These are phyloP conservation scores for Zhuqinia jingwanae DNA, from an alignment of 2,888 invertebrate genomes.

Conservation along the genomic window DNA sequence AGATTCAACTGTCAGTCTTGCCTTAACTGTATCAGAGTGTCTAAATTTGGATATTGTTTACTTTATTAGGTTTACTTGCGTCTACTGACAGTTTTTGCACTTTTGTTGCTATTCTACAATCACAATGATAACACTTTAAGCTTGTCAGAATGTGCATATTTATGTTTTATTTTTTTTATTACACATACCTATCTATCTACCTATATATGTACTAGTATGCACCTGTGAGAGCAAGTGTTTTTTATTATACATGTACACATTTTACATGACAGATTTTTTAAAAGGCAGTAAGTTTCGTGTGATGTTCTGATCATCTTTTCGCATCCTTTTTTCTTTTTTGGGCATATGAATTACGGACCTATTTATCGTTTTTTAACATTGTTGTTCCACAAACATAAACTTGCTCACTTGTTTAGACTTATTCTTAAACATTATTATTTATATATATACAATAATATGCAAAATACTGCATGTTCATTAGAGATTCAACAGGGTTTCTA, in stretches of 20 bases:
- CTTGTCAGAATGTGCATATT: background rate
- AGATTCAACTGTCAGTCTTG: slow-evolving; percentile 36
- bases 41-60: slow-evolving; percentile 65
- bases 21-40: slow-evolving; percentile 65
- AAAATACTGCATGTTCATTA: slow-evolving; percentile 27
- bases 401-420: background rate
- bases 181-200: background rate
- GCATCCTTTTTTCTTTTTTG: slow-evolving; percentile 16
- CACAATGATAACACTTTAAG: slow-evolving; percentile 4
- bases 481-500: background rate
- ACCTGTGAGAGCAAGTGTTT: background rate
- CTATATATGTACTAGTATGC: background rate
- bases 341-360: slow-evolving; percentile 11
- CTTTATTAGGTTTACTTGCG: slow-evolving; percentile 44
- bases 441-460: background rate
- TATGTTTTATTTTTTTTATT: background rate
- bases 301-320: background rate
- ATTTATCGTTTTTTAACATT: slow-evolving; percentile 19
- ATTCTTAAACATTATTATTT: background rate
- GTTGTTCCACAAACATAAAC: slow-evolving; percentile 22
- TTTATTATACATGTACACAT: background rate
- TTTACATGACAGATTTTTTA: slow-evolving; percentile 17
- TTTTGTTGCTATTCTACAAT: slow-evolving; percentile 27
- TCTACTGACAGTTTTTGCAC: slow-evolving; percentile 49
- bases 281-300: background rate